Evolutionary conservation across 2,888 invertebrate species (phyloP), one percentile per base, ranked within the genome.

Genomic region (Atethmia centrago): DNA sequence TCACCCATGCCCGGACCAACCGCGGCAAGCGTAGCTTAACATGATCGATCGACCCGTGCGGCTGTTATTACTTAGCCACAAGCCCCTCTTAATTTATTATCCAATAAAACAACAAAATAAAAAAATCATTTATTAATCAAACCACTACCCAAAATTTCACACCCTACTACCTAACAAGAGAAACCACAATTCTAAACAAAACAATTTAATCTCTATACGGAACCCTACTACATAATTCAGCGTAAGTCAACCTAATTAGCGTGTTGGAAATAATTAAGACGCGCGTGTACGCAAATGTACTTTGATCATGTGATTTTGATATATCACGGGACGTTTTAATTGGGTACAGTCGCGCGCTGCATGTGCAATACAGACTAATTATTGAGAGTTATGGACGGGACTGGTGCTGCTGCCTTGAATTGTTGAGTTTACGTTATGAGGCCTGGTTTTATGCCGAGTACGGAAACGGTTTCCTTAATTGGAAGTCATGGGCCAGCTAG

Each of bases 251-350:
- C 63, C 81, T 79, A 89, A 90, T 89, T 89, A 88, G 87, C 88
- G 89, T 90, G 89, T 85, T 85, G 74, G 80, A 87, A 89, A 89
- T 86, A 90, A 89, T 90, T 89, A 84, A 80, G 79, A 80, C 80
- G 79, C 86, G 79, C 83, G 85, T 84, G 84, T 86, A 81, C 85
- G 85, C 86, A 86, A 85, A 86, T 82, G 83, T 76, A 81, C 80
- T 81, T 83, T 84, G 79, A 80, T 84, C 80, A 84, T 85, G 87
- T 85, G 82, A 83, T 85, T 89, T 85, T 88, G 89, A 88, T 88
- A 86, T 86, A 89, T 86, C 77, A 80, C 56, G 45, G 72, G 53
- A 69, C 58, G 42, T 59, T 78, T 81, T 84, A 88, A 86, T 88
- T 87, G 83, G 80, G 75, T 80, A 82, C 80, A 80, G 86, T 83